phyloP scores from a whole-genome alignment of 1,140 invertebrate species.

The Caligus rogercresseyi region DNA sequence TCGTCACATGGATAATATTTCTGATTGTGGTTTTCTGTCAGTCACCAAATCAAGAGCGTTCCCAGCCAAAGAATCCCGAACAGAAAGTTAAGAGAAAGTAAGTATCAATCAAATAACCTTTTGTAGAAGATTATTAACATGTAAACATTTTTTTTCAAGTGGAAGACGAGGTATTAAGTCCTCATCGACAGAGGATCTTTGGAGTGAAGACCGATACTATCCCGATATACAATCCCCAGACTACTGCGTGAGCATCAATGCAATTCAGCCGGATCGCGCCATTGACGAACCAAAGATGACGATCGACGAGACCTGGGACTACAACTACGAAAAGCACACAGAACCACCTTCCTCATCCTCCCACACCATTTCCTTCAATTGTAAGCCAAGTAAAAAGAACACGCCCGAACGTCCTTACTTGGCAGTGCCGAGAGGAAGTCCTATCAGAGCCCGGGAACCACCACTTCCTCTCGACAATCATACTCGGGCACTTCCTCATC shows the following conservation, averaged over 20 bases:
- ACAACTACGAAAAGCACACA: neutral
- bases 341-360: neutral
- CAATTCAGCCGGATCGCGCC: neutral
- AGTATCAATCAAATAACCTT: too few relatives aligned
- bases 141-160: neutral
- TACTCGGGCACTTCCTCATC: neutral
- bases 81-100: neutral
- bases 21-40: neutral
- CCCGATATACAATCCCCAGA: neutral
- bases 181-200: neutral
- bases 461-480: neutral
- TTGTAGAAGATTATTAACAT: neutral
- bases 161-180: neutral
- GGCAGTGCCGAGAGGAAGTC: neutral
- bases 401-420: neutral
- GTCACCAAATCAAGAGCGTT: neutral
- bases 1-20: neutral
- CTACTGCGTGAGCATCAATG: neutral
- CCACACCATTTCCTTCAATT: neutral
- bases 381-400: neutral
- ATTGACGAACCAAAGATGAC: neutral
- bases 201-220: neutral
- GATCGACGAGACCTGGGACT: neutral
- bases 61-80: neutral
- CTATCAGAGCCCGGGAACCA: neutral